Conservation (phyloP, 35 echinoderm and acorn worm species). For the Strongylocentrotus purpuratus region DNA sequence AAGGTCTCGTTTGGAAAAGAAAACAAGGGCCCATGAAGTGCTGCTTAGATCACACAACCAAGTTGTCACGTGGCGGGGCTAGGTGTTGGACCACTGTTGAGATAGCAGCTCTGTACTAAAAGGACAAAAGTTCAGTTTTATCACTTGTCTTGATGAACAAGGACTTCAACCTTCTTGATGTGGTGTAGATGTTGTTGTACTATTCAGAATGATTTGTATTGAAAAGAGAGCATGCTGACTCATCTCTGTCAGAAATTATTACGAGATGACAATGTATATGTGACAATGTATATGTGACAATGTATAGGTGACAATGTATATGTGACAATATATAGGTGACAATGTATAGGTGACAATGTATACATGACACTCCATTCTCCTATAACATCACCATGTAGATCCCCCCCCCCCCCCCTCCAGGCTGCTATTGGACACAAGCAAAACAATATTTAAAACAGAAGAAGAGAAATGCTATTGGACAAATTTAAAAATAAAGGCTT, state of each 20-base stretch:
- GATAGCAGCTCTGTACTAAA: not conserved
- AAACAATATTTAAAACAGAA: no score
- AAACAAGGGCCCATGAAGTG: not conserved
- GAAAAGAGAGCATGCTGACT: not conserved
- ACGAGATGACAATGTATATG: not conserved
- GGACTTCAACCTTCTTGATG: not conserved
- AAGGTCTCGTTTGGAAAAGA: not conserved
- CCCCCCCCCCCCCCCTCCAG: no score
- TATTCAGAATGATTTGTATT: not conserved
- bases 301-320: no score
- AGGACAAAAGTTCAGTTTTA: not conserved
- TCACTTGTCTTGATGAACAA: not conserved
- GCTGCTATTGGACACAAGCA: no score
- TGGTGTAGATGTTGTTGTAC: not conserved
- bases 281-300: no score
- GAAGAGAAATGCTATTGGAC: no score
- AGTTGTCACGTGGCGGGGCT: no score
- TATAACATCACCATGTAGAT: no score
- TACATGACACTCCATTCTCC: no score
- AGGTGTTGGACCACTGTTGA: not conserved
- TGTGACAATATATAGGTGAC: no score
- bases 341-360: no score
- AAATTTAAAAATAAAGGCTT: no score
- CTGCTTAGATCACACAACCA: not conserved
- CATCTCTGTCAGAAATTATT: not conserved